These are phyloP conservation scores for Anguilla marmorata DNA, from an alignment of 2,797 vertebrate species.

Conservation along the genomic window DNA sequence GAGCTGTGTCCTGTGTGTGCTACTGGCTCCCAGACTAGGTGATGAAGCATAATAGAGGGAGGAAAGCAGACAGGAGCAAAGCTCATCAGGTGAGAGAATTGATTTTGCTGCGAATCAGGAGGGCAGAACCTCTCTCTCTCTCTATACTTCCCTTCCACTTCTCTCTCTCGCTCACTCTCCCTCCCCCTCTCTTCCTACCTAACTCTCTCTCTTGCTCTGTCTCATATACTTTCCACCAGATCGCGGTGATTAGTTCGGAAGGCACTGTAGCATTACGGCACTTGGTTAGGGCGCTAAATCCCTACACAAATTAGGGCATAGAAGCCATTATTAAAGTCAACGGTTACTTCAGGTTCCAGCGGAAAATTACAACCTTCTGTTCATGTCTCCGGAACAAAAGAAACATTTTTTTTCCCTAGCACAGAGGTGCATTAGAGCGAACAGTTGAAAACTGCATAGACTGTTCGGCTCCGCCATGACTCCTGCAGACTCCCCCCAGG, in stretches of 20 bases:
- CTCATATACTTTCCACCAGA: slow-evolving; percentile 31
- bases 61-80: slow-evolving; percentile 56
- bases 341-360: slow-evolving; percentile 46
- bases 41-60: slow-evolving; percentile 39
- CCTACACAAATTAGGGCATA: slow-evolving; percentile 63
- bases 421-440: slow-evolving; percentile 50
- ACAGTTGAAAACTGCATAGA: slow-evolving; percentile 35
- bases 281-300: slow-evolving; percentile 57
- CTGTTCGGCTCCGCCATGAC: slow-evolving; percentile 15
- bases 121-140: slow-evolving; percentile 57
- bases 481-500: background rate
- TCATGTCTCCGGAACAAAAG: slow-evolving; percentile 58
- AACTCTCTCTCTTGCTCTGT: background rate
- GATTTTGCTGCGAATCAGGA: slow-evolving; percentile 63
- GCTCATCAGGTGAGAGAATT: slow-evolving; percentile 67
- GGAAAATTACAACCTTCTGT: slow-evolving; percentile 50
- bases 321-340: slow-evolving; percentile 60
- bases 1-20: slow-evolving; percentile 52
- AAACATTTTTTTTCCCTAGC: slow-evolving; percentile 35
- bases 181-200: slow-evolving; percentile 30
- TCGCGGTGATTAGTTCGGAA: slow-evolving; percentile 51
- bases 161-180: slow-evolving; percentile 38
- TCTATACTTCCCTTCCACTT: background rate
- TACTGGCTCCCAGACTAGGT: slow-evolving; percentile 68
- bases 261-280: slow-evolving; percentile 44